Evolutionary conservation across 2,888 invertebrate genomes (phyloP), one percentile per base, ranked within the genome.

Genomic region (Ischnus inquisitorius): DNA sequence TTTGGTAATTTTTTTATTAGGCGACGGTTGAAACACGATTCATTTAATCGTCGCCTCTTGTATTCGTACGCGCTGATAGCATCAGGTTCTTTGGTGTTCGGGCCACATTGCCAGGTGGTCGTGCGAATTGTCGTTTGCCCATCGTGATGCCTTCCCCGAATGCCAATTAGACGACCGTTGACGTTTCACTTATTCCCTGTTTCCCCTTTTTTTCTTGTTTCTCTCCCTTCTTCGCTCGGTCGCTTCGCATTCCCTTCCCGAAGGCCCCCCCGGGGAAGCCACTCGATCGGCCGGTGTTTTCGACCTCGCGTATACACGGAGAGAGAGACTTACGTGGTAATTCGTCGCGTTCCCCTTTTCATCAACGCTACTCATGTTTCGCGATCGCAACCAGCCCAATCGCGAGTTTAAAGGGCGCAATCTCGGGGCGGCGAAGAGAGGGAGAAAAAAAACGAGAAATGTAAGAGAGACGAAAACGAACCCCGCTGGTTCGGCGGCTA

Each of bases 81-180:
- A 71, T 75, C 74, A n/a, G 39, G 51, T 71, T 77, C 12, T 22
- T 41, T 34, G 67, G 62, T 60, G 72, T 34, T 34, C 62, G 65
- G 62, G 28, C 4, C 34, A 34, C 46, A 62, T 22, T 79, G 83
- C 85, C 89, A 87, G 86, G 87, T 89, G 89, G 87, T 85, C 86
- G 80, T 34, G 34, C 69, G 48, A 71, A 83, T 78, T 16, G 68
- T 80, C 86, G 83, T 85, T 79, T 77, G 71, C 78, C 87, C 86
- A 89, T 89, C 88, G 85, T 88, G 87, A 90, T 88, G 86, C 86
- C 34, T 51, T 82, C 69, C 79, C 83, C 85, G 86, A 90, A 90
- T 88, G 85, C 87, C 91, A 92, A 92, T 92, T 92, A 91, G 87
- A 89, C 84, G 87, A 88, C 91, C 89, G 91, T 92, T 92, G 89